A percentile compares a stretch with the other conserved stretches of the same genome.
Conservation (phyloP, 2,797 vertebrate species). For the Graptemys geographica region DNA sequence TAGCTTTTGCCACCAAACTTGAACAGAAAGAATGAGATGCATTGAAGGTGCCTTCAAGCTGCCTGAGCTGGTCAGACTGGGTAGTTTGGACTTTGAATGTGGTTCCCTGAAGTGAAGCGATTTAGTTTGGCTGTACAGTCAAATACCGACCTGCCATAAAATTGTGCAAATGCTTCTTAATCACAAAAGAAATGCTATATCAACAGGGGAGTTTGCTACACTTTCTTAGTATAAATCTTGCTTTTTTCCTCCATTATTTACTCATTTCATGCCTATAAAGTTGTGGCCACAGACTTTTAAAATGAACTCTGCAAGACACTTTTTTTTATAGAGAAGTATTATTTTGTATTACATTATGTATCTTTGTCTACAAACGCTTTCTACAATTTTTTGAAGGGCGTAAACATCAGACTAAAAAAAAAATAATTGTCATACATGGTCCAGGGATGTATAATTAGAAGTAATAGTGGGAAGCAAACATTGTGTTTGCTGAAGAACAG, state of each 20-base stretch:
- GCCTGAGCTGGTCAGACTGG: background rate
- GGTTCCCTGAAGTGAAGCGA: background rate
- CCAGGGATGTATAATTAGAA: background rate
- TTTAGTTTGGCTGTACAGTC: background rate
- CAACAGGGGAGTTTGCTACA: rapidly evolving
- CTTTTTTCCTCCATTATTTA: background rate
- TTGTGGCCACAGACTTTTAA: slow-evolving; percentile 12
- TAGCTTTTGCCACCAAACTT: rapidly evolving
- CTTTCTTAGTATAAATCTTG: slow-evolving; percentile 12
- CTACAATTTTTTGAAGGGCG: background rate
- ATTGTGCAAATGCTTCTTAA: background rate
- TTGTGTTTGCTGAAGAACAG: background rate
- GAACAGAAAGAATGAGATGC: background rate
- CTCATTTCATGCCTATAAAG: background rate
- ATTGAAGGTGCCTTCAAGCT: background rate
- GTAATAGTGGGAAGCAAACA: background rate
- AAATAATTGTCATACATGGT: background rate
- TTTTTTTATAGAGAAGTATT: slow-evolving; percentile 1
- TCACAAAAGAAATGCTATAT: background rate
- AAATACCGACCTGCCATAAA: background rate
- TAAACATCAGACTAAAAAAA: slow-evolving; percentile 18
- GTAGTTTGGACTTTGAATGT: background rate
- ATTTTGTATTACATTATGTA: background rate
- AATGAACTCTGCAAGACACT: background rate
- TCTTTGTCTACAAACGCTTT: slow-evolving; percentile 10